Percentiles rank a stretch among this genome's conserved stretches.
Evolutionary conservation across 2,113 vertebrate genomes (phyloP).

Genomic region (Pycnonotus jocosus): DNA sequence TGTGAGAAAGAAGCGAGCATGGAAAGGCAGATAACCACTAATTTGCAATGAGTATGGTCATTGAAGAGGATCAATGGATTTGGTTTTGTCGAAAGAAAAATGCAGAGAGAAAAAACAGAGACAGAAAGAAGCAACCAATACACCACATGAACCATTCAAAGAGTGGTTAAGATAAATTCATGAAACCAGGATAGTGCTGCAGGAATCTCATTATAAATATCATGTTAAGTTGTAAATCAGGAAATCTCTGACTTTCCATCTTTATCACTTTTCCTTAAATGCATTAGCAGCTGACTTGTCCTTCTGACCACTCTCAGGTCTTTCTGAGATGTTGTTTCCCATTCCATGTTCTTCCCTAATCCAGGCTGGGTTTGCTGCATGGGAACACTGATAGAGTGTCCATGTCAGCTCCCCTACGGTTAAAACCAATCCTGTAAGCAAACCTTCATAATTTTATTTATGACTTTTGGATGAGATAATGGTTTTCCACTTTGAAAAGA

Average conservation of each 20-base stretch:
- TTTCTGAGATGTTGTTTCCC: rapidly evolving
- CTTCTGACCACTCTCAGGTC: background rate
- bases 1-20: background rate
- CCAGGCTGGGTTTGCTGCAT: background rate
- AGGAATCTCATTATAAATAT: background rate
- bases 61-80: background rate
- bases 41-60: background rate
- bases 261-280: background rate
- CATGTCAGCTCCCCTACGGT: background rate
- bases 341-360: background rate
- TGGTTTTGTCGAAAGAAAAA: background rate
- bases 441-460: conserved; percentile 44
- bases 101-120: background rate
- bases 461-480: conserved; percentile 39
- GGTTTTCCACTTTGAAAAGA: conserved; percentile 46
- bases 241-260: background rate
- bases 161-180: background rate
- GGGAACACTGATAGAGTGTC: background rate
- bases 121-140: background rate
- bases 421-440: background rate
- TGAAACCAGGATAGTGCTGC: background rate
- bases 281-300: background rate
- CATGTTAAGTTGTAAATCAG: background rate
- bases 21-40: background rate
- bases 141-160: background rate